Percentiles rank a stretch among this genome's conserved stretches.
These are phyloP conservation scores for Chaenodraco wilsoni DNA, from an alignment of 2,797 vertebrate species.

Conservation along the genomic window DNA sequence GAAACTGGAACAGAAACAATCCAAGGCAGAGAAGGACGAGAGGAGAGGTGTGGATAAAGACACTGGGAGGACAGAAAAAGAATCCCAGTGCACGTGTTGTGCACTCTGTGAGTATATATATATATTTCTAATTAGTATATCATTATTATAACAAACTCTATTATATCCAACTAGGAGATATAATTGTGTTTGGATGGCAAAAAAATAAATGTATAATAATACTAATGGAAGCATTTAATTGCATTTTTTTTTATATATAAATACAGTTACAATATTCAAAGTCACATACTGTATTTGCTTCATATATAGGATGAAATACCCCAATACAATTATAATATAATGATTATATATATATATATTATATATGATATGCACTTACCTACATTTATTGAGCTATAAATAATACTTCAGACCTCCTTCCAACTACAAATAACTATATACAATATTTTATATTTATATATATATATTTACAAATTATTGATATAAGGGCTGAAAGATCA, in stretches of 20 bases:
- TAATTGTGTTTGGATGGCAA: not conserved
- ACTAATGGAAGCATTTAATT: too few species aligned
- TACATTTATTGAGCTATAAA: not conserved
- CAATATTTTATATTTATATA: not conserved
- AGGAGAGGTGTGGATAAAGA: slow-evolving; percentile 1
- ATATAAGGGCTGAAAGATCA: not conserved
- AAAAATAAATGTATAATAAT: not conserved
- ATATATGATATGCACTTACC: not conserved
- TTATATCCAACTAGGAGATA: not conserved
- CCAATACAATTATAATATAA: too few species aligned
- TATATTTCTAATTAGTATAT: slow-evolving; percentile 21
- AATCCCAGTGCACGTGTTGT: not conserved
- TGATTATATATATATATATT: too few species aligned
- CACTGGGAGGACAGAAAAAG: slow-evolving; percentile 21
- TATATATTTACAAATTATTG: too few species aligned
- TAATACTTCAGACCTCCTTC: not conserved
- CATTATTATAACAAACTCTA: not conserved
- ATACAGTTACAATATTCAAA: too few species aligned
- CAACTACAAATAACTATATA: not conserved
- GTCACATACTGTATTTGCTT: too few species aligned
- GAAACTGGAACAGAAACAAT: slow-evolving; percentile 70
- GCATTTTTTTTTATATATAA: too few species aligned
- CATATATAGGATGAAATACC: too few species aligned
- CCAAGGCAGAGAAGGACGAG: slow-evolving; percentile 33
- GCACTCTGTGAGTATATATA: not conserved